phyloP scores from a whole-genome alignment of 2,113 vertebrate genomes.

The Catharus bicknelli region DNA sequence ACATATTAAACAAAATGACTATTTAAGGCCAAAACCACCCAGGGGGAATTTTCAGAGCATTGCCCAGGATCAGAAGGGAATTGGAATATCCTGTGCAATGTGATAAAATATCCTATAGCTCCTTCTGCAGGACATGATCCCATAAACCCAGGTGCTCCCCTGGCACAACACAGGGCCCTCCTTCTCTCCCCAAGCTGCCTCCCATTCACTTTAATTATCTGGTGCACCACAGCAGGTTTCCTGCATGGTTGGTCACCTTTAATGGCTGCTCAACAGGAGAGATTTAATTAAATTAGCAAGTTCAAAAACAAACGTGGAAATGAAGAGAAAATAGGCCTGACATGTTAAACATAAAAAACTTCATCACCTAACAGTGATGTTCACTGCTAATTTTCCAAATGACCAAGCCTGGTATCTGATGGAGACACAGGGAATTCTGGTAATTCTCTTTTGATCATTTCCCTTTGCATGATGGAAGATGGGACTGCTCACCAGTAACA shows the following conservation, averaged over 20 bases:
- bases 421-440: conserved; percentile 62
- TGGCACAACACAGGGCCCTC: neutral
- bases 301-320: conserved; percentile 50
- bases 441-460: conserved; percentile 65
- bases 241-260: conserved; percentile 68
- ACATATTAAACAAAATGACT: neutral
- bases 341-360: conserved; percentile 55
- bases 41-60: neutral
- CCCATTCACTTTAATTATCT: conserved; percentile 61
- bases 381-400: conserved; percentile 80
- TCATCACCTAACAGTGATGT: conserved; percentile 53
- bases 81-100: neutral
- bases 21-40: neutral
- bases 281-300: conserved; percentile 82
- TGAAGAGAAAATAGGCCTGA: conserved; percentile 49
- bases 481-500: conserved; percentile 21
- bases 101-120: neutral
- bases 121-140: neutral
- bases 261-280: conserved; percentile 69
- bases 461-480: conserved; percentile 4
- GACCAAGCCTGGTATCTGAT: conserved; percentile 67
- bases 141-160: neutral
- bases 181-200: neutral
- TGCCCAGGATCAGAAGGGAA: neutral
- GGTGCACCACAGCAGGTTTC: conserved; percentile 68